These are phyloP conservation scores for Eunapius fragilis DNA, from an alignment of 37 sponge, comb jelly and placozoan species.

Conservation along the genomic window DNA sequence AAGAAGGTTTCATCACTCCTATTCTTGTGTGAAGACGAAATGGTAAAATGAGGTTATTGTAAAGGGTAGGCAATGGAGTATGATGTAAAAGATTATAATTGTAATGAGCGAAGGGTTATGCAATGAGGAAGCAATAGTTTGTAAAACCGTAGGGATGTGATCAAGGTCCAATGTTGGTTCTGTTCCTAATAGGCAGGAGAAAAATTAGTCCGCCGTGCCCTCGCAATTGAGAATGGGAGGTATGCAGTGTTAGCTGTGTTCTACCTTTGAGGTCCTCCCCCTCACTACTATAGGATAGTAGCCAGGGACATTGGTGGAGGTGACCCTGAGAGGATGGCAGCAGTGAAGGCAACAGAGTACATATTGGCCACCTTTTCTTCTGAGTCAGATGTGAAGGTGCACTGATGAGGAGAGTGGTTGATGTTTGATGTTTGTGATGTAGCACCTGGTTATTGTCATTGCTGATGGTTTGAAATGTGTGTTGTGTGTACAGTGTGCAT, in stretches of 20 bases:
- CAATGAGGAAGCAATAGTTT: too few species aligned
- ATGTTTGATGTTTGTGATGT: too few species aligned
- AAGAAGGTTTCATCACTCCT: conserved; percentile 24
- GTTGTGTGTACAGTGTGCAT: too few species aligned
- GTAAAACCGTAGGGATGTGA: too few species aligned
- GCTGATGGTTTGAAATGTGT: too few species aligned
- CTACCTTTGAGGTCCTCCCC: not conserved
- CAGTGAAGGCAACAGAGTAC: not conserved
- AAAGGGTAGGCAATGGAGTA: not conserved
- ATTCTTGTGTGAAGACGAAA: conserved; percentile 17
- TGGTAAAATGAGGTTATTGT: not conserved
- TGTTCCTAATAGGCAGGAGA: not conserved
- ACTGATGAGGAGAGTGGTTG: too few species aligned
- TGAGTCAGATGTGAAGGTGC: too few species aligned
- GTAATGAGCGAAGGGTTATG: not conserved
- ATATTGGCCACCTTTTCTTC: not conserved
- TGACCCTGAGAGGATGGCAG: not conserved
- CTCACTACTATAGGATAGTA: not conserved
- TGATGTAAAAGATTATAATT: too few species aligned
- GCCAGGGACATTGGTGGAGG: not conserved
- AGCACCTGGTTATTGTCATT: too few species aligned
- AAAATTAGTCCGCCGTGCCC: not conserved
- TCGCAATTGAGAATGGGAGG: not conserved
- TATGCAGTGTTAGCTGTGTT: not conserved
- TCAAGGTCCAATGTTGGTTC: too few species aligned